phyloP scores from a whole-genome alignment of 2,113 vertebrate species.

The Geococcyx californianus region DNA sequence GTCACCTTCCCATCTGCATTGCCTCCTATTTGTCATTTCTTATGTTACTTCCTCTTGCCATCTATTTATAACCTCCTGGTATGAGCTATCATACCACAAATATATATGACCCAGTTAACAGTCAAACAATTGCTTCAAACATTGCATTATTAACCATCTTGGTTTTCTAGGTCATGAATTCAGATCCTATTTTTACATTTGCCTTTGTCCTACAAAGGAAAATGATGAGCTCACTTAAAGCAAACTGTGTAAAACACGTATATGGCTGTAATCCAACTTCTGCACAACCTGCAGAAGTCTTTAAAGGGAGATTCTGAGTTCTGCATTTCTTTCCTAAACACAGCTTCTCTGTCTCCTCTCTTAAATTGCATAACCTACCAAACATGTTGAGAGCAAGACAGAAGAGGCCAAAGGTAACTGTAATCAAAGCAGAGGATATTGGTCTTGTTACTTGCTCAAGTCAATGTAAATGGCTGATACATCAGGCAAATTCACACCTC shows the following conservation, averaged over 20 bases:
- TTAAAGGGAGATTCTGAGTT: background rate
- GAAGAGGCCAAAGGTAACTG: background rate
- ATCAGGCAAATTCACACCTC: background rate
- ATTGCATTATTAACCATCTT: slow-evolving; percentile 21
- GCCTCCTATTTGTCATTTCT: background rate
- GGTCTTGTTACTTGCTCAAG: background rate
- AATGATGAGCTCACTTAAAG: background rate
- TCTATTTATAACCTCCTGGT: slow-evolving; percentile 50
- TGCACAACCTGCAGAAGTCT: background rate
- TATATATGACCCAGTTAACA: slow-evolving; percentile 28
- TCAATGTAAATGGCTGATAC: background rate
- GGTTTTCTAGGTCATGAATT: slow-evolving; percentile 32
- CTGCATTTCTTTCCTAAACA: background rate
- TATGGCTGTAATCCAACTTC: background rate
- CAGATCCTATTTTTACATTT: slow-evolving; percentile 31
- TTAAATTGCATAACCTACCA: background rate
- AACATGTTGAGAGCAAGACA: background rate
- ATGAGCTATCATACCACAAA: slow-evolving; percentile 51
- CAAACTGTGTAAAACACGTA: background rate
- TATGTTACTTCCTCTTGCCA: slow-evolving; percentile 4
- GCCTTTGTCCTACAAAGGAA: background rate
- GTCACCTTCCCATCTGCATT: background rate
- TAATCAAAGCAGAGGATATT: background rate
- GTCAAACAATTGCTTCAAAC: background rate
- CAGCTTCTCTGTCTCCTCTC: background rate